phyloP scores from a whole-genome alignment of 2,797 vertebrate genomes.

The Limnodromus scolopaceus region DNA sequence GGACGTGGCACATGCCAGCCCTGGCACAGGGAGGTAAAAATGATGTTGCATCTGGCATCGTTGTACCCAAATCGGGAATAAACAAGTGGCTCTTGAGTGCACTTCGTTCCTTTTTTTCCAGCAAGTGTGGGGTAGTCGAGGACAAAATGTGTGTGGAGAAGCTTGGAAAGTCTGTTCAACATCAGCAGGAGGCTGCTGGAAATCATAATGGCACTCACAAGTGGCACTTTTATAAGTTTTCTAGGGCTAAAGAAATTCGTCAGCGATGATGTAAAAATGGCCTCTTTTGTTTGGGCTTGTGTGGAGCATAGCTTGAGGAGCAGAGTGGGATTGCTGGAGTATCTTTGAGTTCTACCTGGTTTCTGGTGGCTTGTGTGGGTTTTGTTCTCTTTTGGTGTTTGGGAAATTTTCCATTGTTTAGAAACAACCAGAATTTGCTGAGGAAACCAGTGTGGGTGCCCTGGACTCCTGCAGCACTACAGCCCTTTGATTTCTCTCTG shows the following conservation, averaged over 20 bases:
- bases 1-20: background rate
- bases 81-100: background rate
- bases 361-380: background rate
- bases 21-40: background rate
- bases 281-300: background rate
- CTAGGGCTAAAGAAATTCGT: background rate
- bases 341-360: background rate
- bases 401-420: background rate
- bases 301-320: background rate
- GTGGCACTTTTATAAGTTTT: background rate
- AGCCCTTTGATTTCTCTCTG: background rate
- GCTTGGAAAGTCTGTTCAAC: background rate
- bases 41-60: rapidly evolving
- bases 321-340: background rate
- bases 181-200: background rate
- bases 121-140: background rate
- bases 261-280: background rate
- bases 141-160: background rate
- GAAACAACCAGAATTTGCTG: background rate
- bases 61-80: background rate
- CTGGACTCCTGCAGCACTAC: background rate
- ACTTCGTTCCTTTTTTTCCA: background rate
- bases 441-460: rapidly evolving
- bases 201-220: background rate
- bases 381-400: background rate